Conservation (phyloP, 92 coral and sea anemone genomes). For the Meandrina meandrites region DNA sequence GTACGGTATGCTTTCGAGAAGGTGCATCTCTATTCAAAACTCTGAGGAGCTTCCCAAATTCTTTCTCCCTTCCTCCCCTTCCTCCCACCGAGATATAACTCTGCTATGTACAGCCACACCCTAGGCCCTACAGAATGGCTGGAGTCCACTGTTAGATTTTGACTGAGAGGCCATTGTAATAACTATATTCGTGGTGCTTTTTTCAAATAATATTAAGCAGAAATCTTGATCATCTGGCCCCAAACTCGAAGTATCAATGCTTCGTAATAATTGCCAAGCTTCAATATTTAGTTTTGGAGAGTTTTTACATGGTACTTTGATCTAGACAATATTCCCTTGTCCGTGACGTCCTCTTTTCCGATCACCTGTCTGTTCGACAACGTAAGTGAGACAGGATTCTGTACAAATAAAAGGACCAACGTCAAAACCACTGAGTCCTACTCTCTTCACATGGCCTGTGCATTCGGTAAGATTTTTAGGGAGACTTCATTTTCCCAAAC, state of each 20-base stretch:
- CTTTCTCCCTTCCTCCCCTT: neutral
- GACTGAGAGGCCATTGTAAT: neutral
- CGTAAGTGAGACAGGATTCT: too few relatives aligned
- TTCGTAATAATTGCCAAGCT: too few relatives aligned
- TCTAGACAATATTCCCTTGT: too few relatives aligned
- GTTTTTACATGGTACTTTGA: too few relatives aligned
- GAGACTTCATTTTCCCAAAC: neutral
- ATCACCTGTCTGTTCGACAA: too few relatives aligned
- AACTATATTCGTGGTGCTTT: neutral
- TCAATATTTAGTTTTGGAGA: too few relatives aligned
- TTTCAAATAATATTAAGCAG: too few relatives aligned
- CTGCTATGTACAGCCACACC: neutral
- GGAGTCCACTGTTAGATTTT: neutral
- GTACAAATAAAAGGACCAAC: neutral
- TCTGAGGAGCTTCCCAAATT: neutral
- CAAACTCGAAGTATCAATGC: too few relatives aligned
- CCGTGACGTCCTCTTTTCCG: too few relatives aligned
- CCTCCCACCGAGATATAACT: neutral
- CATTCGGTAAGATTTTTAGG: neutral
- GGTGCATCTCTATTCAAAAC: neutral
- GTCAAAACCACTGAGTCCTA: neutral
- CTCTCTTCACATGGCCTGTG: neutral
- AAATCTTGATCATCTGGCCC: too few relatives aligned
- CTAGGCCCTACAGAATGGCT: neutral
- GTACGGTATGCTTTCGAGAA: neutral